Evolutionary conservation across 2,888 invertebrate species (phyloP).

Genomic region (Catotricha subobsoleta): DNA sequence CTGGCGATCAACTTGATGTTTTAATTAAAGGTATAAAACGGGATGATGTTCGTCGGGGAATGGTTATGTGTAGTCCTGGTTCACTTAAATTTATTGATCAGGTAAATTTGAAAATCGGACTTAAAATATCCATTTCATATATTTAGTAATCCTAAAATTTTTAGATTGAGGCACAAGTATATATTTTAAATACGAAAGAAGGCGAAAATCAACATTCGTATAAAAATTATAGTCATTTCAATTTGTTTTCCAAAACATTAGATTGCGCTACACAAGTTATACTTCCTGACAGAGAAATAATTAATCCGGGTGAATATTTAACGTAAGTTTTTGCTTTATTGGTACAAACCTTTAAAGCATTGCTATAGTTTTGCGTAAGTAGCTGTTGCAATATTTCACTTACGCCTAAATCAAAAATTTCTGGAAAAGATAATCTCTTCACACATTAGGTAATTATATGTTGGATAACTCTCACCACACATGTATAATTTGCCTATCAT

Average conservation of each 20-base stretch:
- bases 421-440: no score
- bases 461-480: no score
- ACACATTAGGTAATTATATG: no score
- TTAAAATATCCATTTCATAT: neutral
- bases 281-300: constrained; percentile 75
- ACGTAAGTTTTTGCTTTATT: no score
- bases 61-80: constrained; percentile 47
- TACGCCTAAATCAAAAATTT: no score
- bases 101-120: neutral
- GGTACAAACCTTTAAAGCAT: no score
- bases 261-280: constrained; percentile 64
- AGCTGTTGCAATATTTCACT: no score
- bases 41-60: constrained; percentile 66
- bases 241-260: constrained; percentile 94
- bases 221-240: constrained; percentile 59
- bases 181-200: constrained; percentile 77
- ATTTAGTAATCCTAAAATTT: neutral
- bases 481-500: no score
- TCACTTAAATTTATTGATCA: constrained; percentile 29
- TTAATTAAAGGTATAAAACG: constrained; percentile 76
- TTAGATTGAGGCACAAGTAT: constrained; percentile 68
- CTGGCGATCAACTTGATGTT: constrained; percentile 93
- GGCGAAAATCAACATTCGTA: constrained; percentile 80
- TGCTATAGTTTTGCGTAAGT: no score
- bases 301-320: constrained; percentile 97